Conservation (phyloP, 2,888 invertebrate genomes). For the Harpalus rufipes region DNA sequence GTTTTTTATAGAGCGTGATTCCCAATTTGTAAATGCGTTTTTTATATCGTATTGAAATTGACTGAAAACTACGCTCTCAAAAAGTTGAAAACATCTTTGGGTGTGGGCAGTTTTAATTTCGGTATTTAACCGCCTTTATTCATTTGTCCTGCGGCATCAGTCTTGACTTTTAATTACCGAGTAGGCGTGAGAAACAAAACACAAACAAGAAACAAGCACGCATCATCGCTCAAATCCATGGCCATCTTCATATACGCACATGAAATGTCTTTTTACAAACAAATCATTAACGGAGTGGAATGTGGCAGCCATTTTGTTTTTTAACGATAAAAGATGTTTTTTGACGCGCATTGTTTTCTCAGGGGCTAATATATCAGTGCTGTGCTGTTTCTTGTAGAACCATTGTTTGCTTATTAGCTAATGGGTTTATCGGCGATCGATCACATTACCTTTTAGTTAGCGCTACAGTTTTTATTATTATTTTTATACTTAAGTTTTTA, state of each 20-base stretch:
- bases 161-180: conserved; percentile 40
- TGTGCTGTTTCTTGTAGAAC: neutral
- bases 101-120: conserved; percentile 34
- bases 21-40: neutral
- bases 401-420: conserved; percentile 53
- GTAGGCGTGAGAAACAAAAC: conserved; percentile 53
- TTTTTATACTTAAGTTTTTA: conserved; percentile 35
- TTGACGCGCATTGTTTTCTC: conserved; percentile 41
- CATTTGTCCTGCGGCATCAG: conserved; percentile 48
- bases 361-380: conserved; percentile 5
- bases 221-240: conserved; percentile 51
- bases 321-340: conserved; percentile 27
- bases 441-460: conserved; percentile 37
- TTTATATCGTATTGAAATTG: neutral
- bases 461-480: conserved; percentile 40
- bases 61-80: neutral
- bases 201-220: conserved; percentile 44
- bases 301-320: conserved; percentile 23
- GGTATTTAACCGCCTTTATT: conserved; percentile 30
- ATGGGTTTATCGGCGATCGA: conserved; percentile 44
- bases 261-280: conserved; percentile 10
- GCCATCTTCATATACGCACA: conserved; percentile 14
- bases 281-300: conserved; percentile 1
- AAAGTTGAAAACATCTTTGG: conserved; percentile 1
- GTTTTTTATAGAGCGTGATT: neutral